Conservation (phyloP, 2,113 vertebrate genomes). For the Tupaia tana region DNA sequence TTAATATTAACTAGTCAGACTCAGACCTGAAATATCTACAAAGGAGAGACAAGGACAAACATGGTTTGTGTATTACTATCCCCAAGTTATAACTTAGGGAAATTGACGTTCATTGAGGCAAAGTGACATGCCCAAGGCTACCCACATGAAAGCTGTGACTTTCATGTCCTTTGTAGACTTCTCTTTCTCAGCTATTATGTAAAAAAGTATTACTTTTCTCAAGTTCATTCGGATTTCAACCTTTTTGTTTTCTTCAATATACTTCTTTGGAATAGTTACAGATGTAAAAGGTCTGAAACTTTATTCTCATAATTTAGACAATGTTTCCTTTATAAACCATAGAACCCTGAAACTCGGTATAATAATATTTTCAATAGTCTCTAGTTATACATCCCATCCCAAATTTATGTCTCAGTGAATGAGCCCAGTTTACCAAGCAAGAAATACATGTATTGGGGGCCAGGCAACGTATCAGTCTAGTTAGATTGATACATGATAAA, state of each 20-base stretch:
- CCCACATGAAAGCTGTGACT: background rate
- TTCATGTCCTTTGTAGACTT: background rate
- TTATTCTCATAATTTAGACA: background rate
- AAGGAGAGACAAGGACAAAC: background rate
- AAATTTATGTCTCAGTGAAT: background rate
- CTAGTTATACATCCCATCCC: fast-evolving
- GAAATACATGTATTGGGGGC: background rate
- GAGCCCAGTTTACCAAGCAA: background rate
- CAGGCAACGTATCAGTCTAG: too few relatives aligned
- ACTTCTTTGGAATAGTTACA: background rate
- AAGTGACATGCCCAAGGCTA: background rate
- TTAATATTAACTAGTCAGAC: background rate
- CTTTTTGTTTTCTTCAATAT: background rate
- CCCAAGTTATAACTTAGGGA: background rate
- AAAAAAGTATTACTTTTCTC: background rate
- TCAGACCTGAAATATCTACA: background rate
- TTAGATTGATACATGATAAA: too few relatives aligned
- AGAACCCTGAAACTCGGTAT: background rate
- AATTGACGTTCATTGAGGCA: background rate
- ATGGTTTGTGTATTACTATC: background rate
- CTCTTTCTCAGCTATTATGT: background rate
- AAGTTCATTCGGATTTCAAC: background rate
- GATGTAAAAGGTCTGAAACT: background rate
- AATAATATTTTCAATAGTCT: background rate
- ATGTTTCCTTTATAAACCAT: background rate